phyloP scores from a whole-genome alignment of 1,140 invertebrate genomes.

The Saccostrea echinata region DNA sequence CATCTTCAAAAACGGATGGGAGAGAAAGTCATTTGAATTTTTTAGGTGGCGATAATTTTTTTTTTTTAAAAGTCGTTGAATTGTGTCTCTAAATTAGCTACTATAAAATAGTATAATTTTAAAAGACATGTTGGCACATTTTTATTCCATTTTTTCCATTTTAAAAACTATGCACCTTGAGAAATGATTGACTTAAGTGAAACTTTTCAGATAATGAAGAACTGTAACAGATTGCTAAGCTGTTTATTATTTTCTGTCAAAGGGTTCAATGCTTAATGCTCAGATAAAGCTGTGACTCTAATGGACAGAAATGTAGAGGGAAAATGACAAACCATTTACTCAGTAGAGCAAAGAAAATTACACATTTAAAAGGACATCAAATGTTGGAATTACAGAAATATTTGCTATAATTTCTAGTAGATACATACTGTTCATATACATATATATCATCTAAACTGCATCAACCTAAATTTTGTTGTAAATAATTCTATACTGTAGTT shows the following conservation, averaged over 20 bases:
- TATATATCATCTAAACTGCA: no score
- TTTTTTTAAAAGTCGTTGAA: neutral
- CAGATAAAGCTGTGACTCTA: neutral
- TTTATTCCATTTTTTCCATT: neutral
- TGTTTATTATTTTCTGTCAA: conserved; percentile 12
- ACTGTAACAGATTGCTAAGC: conserved; percentile 3
- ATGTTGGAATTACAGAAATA: conserved; percentile 1
- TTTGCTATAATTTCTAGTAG: neutral
- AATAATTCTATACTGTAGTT: no score
- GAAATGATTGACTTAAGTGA: neutral
- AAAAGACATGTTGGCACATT: neutral
- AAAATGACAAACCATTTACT: conserved; percentile 14
- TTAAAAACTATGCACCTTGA: neutral
- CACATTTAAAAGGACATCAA: neutral
- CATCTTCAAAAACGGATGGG: no score
- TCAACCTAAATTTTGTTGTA: no score
- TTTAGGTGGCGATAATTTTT: neutral
- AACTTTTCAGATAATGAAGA: neutral
- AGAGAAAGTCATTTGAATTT: neutral
- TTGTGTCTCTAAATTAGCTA: neutral
- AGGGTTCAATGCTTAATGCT: conserved; percentile 12
- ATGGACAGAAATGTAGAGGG: conserved; percentile 13
- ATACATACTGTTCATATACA: neutral
- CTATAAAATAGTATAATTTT: neutral
- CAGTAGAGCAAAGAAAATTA: conserved; percentile 12